Evolutionary conservation across 2,888 invertebrate genomes (phyloP), one percentile per base, ranked within the genome.

Genomic region (Scotopteryx bipunctaria): DNA sequence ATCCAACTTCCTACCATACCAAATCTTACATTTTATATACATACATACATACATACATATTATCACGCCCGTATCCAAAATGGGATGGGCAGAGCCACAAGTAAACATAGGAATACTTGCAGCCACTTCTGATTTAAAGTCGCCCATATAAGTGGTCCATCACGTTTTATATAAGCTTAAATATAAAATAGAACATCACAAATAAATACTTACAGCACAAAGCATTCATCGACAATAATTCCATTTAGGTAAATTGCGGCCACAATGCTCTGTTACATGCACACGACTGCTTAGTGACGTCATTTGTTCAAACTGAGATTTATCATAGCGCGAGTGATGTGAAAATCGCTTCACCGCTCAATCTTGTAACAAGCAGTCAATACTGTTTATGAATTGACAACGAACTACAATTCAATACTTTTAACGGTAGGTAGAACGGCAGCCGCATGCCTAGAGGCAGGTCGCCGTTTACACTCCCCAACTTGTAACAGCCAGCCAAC

Each of bases 401-500:
- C 11, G 3, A 27, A 27, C 27, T 11, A 1, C 27, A 27, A 27
- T 4, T 27, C n/a, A n/a, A n/a, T n/a, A n/a, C n/a, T n/a, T n/a
- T n/a, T n/a, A n/a, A n/a, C n/a, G n/a, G n/a, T n/a, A n/a, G n/a
- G n/a, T n/a, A n/a, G n/a, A n/a, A 17, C 21, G 36, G 21, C 36
- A 13, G 11, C 9, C 17, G 11, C 11, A 11, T 17, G 5, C 14
- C 21, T n/a, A 23, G 21, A 32, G 21, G 19, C 21, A 42, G 15
- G 32, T 6, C 60, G 62, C 59, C 70, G 64, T 69, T 76, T 77
- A 73, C 71, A 63, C 59, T 71, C 60, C 53, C 60, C 48, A 73
- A 76, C 67, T 76, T 64, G 69, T 73, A 72, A 76, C 78, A 73
- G 70, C 60, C 64, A 69, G 61, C 63, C 63, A 75, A 82, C 79